These are phyloP conservation scores for Oligia strigilis DNA, from an alignment of 2,888 invertebrate genomes.

Conservation along the genomic window DNA sequence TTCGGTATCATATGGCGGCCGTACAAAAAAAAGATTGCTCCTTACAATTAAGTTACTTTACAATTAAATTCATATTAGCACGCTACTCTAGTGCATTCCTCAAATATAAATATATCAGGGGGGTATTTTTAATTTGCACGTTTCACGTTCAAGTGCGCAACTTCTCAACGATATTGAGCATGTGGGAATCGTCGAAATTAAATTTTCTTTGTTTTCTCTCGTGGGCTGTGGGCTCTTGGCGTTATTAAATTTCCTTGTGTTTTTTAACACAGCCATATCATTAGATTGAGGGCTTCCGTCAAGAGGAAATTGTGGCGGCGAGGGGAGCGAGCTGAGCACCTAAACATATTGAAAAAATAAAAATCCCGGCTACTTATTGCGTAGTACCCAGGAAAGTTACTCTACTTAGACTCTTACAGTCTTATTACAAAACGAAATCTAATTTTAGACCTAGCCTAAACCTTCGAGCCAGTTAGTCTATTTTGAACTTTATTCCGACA, in stretches of 20 bases:
- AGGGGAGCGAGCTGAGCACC: constrained; percentile 87
- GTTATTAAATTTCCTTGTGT: constrained; percentile 91
- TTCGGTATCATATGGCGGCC: constrained; percentile 49
- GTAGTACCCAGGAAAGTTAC: constrained; percentile 70
- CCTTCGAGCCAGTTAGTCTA: too few species aligned
- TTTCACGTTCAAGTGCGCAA: constrained; percentile 78
- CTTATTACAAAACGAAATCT: too few species aligned
- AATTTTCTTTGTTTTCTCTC: constrained; percentile 89
- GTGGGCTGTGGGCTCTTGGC: constrained; percentile 83
- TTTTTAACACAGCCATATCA: constrained; percentile 91
- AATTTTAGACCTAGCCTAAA: too few species aligned
- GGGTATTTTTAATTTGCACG: constrained; percentile 79
- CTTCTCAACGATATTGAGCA: constrained; percentile 88
- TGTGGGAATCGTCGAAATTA: constrained; percentile 90
- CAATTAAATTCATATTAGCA: constrained; percentile 32
- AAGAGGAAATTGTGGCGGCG: constrained; percentile 90
- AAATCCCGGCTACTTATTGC: constrained; percentile 88
- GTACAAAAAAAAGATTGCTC: constrained; percentile 44
- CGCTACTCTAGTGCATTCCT: constrained; percentile 11
- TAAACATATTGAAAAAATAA: constrained; percentile 91
- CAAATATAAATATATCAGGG: constrained; percentile 32
- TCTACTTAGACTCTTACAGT: constrained; percentile 70
- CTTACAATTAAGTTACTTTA: constrained; percentile 29
- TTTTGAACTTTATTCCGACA: too few species aligned
- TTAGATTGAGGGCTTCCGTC: constrained; percentile 91